Evolutionary conservation across 2,888 invertebrate genomes (phyloP), one percentile per base, ranked within the genome.

Genomic region (Mimas tiliae): DNA sequence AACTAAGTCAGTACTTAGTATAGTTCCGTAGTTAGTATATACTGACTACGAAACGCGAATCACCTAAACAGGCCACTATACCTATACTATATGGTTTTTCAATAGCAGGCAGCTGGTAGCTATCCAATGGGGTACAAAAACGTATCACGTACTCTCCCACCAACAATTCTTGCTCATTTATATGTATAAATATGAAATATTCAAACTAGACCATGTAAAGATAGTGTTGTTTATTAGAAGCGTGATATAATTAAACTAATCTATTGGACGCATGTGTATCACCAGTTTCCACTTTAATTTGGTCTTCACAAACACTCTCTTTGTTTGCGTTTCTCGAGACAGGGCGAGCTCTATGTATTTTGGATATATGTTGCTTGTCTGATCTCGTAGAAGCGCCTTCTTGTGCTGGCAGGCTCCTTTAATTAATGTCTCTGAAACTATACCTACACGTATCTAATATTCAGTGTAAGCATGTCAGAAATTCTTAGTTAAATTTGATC

Each of bases 341-440:
- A 70, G 71, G 75, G 70, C 68, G 72, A 76, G 74, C 27, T 84
- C 88, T 82, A 70, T 67, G 73, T 84, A 83, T 74, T 77, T 73
- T 88, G 86, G 87, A 79, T 80, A 75, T 45, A 79, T 82, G 84
- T 74, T 79, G 81, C 83, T 79, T 84, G 84, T 85, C 87, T 88
- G 84, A 86, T 88, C 85, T 85, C 78, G 77, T 79, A 81, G 78
- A 79, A 77, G 84, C 88, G 87, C 91, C 91, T 89, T 89, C 89
- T 91, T 91, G 91, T 78, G 84, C 78, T 90, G 91, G 89, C 92
- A 89, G 88, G 77, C 81, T 84, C 85, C 87, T 87, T 89, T 92
- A 91, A 92, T 91, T 91, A 92, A 90, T 89, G 90, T 89, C 89
- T 84, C 82, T 74, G 83, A 78, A 85, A 86, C 87, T 84, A 84